Base-by-base conservation (phyloP, 2,113 vertebrate species). In the Dicaeum eximium region DNA sequence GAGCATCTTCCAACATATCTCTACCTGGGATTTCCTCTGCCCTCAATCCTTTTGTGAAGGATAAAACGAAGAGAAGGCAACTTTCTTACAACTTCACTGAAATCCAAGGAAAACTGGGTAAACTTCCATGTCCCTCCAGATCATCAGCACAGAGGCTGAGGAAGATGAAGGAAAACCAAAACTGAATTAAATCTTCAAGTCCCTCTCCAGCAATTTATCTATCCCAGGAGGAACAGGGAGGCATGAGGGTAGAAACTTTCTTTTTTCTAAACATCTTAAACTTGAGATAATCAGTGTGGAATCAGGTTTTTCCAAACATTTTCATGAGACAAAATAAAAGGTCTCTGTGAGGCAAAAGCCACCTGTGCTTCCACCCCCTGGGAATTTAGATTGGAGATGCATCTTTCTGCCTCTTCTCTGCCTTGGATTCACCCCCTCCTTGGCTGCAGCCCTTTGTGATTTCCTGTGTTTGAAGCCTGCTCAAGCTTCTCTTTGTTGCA, bases 231-330 rank as follows among this genome's bases (percentile, higher is more conserved):
- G 33, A 64, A 4, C 9, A 47, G 17, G 20, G 24, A 75, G 27
- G 19, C 15, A 33, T 58, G 27, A 21, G 1, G 3, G n/a, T 16
- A 56, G 4, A 33, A 92, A 40, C 20, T 17, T 16, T 18, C 74
- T 30, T 58, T 57, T n/a, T 35, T 44, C 62, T 70, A 54, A 85
- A 69, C 20, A n/a, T 45, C 50, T 42, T 33, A n/a, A 31, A 20
- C 45, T 28, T 27, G 19, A 86, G 51, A 56, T 33, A 44, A 61
- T 47, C 57, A 27, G 9, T 9, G 30, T 12, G 35, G 16, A 31
- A 5, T 1, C 8, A 1, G 13, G 2, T 1, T 25, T 64, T 40
- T 56, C 20, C 13, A 33, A 60, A 21, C 20, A 33, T 21, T 37
- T 86, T 56, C 31, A 27, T 21, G 31, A 18, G 8, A 38, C 17